Evolutionary conservation across 2,888 invertebrate species (phyloP).

Genomic region (Clunio marinus): DNA sequence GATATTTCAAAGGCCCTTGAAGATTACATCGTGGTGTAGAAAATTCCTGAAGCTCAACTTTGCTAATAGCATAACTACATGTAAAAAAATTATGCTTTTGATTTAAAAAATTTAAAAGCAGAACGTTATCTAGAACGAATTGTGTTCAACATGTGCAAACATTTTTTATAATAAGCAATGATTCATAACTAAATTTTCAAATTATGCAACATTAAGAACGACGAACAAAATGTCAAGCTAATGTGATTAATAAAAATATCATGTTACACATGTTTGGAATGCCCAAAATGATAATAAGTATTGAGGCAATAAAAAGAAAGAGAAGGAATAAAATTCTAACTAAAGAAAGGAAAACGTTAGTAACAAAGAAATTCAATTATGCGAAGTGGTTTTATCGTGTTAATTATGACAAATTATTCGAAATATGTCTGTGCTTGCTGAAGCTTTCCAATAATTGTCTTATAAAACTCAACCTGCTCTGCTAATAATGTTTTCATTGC

Average conservation of each 20-base stretch:
- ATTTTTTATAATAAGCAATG: no score
- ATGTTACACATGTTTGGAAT: conserved; percentile 13
- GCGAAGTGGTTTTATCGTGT: no score
- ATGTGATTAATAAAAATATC: not conserved
- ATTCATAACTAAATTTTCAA: no score
- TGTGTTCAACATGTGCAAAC: no score
- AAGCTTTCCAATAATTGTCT: conserved; percentile 71
- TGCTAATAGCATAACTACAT: no score
- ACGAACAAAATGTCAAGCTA: no score
- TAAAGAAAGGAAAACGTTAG: not conserved
- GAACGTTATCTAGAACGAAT: no score
- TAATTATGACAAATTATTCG: no score
- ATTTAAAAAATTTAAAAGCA: no score
- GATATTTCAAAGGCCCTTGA: not conserved
- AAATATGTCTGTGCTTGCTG: conserved; percentile 58
- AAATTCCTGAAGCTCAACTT: not conserved
- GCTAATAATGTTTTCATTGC: conserved; percentile 81
- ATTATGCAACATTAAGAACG: no score
- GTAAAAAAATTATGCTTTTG: no score
- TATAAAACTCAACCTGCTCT: conserved; percentile 90
- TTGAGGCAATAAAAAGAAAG: not conserved
- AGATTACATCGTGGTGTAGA: not conserved
- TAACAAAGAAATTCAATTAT: not conserved
- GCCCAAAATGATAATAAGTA: not conserved
- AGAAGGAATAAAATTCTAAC: not conserved